Conservation (phyloP, 1,140 invertebrate genomes). For the Hypothenemus hampei region DNA sequence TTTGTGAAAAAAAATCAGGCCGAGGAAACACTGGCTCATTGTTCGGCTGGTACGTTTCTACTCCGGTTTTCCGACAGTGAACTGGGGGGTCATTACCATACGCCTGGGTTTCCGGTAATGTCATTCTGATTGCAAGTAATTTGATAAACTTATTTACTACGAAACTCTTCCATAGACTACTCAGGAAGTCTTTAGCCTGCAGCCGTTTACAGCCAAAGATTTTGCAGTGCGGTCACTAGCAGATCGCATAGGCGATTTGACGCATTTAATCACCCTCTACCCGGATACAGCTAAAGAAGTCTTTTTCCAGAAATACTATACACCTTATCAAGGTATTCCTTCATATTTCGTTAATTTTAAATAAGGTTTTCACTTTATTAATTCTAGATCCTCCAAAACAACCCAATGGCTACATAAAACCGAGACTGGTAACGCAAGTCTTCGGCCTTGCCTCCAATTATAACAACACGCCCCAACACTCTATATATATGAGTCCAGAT, state of each 20-base stretch:
- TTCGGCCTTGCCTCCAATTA: conserved; percentile 58
- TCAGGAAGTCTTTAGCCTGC: conserved; percentile 75
- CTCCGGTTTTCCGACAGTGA: conserved; percentile 93
- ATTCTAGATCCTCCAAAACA: conserved; percentile 68
- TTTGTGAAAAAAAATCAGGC: conserved; percentile 87
- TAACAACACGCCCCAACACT: conserved; percentile 58
- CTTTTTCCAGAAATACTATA: conserved; percentile 90
- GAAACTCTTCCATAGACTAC: no score
- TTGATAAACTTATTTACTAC: no score
- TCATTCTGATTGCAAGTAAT: no score
- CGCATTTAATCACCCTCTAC: conserved; percentile 77
- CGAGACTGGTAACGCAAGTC: conserved; percentile 76
- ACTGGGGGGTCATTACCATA: conserved; percentile 92
- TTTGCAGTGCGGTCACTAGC: conserved; percentile 84
- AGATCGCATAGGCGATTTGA: conserved; percentile 83
- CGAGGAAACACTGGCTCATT: conserved; percentile 77
- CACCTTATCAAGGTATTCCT: conserved; percentile 62
- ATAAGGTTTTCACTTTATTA: no score
- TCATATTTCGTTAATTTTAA: no score
- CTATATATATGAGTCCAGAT: conserved; percentile 54
- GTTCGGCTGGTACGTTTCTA: conserved; percentile 82
- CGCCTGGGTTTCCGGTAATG: conserved; percentile 84
- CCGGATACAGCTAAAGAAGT: conserved; percentile 83
- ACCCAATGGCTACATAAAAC: conserved; percentile 84
- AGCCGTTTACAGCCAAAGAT: conserved; percentile 90